phyloP scores from a whole-genome alignment of 2,888 invertebrate genomes.

The Yponomeuta malinellus region DNA sequence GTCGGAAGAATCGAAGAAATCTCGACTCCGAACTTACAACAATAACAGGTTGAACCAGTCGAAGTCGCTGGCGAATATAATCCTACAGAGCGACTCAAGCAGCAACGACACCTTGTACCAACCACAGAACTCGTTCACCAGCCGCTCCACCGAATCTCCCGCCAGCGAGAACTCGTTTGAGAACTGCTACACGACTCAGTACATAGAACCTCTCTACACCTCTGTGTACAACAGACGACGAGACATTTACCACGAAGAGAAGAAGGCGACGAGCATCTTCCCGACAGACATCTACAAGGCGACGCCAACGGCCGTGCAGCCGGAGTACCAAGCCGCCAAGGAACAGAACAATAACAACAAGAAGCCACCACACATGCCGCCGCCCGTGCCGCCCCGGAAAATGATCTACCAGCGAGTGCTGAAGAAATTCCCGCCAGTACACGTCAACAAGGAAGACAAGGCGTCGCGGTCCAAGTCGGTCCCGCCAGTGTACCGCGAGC shows the following conservation, averaged over 20 bases:
- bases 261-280: slow-evolving; percentile 52
- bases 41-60: slow-evolving; percentile 66
- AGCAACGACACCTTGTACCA: slow-evolving; percentile 69
- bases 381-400: slow-evolving; percentile 76
- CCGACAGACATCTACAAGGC: slow-evolving; percentile 68
- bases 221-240: slow-evolving; percentile 62
- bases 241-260: slow-evolving; percentile 61
- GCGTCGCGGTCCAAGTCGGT: slow-evolving; percentile 63
- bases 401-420: slow-evolving; percentile 68
- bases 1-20: slow-evolving; percentile 56
- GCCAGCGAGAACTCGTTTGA: slow-evolving; percentile 67
- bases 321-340: slow-evolving; percentile 45
- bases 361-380: slow-evolving; percentile 73
- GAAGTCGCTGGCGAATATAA: slow-evolving; percentile 67
- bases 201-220: slow-evolving; percentile 65
- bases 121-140: slow-evolving; percentile 60
- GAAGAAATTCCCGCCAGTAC: slow-evolving; percentile 79
- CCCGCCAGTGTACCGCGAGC: slow-evolving; percentile 62
- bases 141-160: slow-evolving; percentile 64
- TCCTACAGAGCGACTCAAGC: slow-evolving; percentile 65
- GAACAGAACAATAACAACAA: slow-evolving; percentile 54
- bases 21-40: slow-evolving; percentile 56
- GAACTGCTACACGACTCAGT: slow-evolving; percentile 58
- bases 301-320: slow-evolving; percentile 66
- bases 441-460: slow-evolving; percentile 77